Evolutionary conservation across 2,797 vertebrate genomes (phyloP), one percentile per base, ranked within the genome.

Genomic region (Distichodus sexfasciatus): DNA sequence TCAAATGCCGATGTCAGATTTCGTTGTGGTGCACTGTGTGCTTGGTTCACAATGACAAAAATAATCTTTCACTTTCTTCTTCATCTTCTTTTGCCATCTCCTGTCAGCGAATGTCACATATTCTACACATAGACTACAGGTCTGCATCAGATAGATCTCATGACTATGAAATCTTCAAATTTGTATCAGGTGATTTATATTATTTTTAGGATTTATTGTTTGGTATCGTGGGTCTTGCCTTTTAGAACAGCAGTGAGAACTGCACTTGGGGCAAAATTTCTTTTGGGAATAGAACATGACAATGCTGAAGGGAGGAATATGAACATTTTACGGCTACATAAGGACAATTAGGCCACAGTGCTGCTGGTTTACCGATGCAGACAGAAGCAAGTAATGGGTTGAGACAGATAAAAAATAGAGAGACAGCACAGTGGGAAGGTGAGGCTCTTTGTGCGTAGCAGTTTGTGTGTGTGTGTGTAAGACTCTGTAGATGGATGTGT

Each of bases 401-500:
- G 60, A 64, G 43, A 73, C 70, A 75, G 47, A 76, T 64, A 69
- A 74, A 69, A 76, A 72, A 48, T 38, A 66, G 65, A 77, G 74
- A 79, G 75, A 76, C 77, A 78, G 68, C 65, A 55, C 69, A 66
- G 64, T 76, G 47, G 78, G 76, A 47, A 83, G 29, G 71, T 65
- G 63, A 74, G 24, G 47, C 66, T 53, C 33, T 71, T 55, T 58
- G 63, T 64, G 54, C 71, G 33, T 57, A 70, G 29, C 33, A 63
- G 60, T 57, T 77, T 70, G 74, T 76, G 46, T 62, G 43, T 74
- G 41, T 48, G 59, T 44, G 47, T 29, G 59, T 11, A 50, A 28
- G 58, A 67, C 69, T 77, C 70, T 69, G 47, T 68, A 78, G 76
- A 81, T 76, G 79, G 76, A 79, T 78, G 77, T 75, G 71, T 80